Conservation (phyloP, 2,797 vertebrate genomes). For the Eptatretus atami region DNA sequence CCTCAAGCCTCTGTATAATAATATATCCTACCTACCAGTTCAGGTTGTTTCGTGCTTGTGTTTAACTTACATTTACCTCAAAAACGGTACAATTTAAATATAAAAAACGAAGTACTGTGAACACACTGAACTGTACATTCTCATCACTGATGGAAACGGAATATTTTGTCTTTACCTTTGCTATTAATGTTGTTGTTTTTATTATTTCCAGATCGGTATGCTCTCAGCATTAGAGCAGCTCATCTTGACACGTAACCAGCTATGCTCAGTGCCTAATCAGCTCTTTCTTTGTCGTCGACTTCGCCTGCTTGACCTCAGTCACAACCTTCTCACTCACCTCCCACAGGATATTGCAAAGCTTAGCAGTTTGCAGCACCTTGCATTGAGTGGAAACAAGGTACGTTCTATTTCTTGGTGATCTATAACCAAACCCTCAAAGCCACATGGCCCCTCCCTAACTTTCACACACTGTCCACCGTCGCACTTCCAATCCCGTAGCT, state of each 20-base stretch:
- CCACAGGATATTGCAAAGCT: conserved; percentile 18
- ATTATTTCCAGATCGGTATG: conserved; percentile 12
- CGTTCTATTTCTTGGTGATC: not conserved
- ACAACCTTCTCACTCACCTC: conserved; percentile 20
- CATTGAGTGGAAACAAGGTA: conserved; percentile 22
- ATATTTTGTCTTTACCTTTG: too few species aligned
- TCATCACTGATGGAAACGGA: too few species aligned
- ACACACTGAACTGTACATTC: too few species aligned
- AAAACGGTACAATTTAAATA: too few species aligned
- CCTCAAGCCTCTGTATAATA: conserved; percentile 96
- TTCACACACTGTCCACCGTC: too few species aligned
- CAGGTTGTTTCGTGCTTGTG: too few species aligned
- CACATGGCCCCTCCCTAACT: not conserved
- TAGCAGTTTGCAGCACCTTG: conserved; percentile 17
- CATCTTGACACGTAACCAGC: conserved; percentile 22
- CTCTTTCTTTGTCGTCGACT: conserved; percentile 22
- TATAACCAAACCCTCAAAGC: not conserved
- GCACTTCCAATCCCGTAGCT: not conserved
- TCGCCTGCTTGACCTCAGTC: conserved; percentile 21
- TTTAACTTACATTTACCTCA: too few species aligned
- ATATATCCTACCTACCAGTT: conserved; percentile 91
- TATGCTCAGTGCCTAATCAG: conserved; percentile 17
- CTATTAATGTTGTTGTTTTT: too few species aligned
- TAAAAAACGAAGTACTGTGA: too few species aligned
- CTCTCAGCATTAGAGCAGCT: conserved; percentile 22